These are phyloP conservation scores for Physocephala rufipes DNA, from an alignment of 2,888 invertebrate species.

Conservation along the genomic window DNA sequence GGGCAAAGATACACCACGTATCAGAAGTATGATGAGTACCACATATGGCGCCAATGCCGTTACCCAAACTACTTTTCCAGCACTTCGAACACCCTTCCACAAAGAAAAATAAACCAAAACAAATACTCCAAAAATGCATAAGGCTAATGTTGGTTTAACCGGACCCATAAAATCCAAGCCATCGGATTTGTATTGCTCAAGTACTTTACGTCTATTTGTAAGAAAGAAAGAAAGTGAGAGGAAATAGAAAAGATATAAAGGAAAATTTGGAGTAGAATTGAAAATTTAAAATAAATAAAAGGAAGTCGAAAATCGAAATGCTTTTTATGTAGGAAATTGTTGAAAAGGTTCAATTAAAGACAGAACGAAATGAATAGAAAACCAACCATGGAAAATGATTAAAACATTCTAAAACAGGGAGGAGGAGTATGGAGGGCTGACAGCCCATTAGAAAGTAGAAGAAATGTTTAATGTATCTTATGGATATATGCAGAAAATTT, in stretches of 20 bases:
- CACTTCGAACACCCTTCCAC: conserved; percentile 93
- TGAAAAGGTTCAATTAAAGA: too few relatives aligned
- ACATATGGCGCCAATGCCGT: conserved; percentile 93
- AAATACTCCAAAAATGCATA: conserved; percentile 91
- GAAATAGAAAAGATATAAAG: conserved; percentile 18
- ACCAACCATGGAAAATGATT: too few relatives aligned
- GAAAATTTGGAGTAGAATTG: conserved; percentile 8
- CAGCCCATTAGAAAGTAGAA: too few relatives aligned
- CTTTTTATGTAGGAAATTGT: background rate
- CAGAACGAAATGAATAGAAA: too few relatives aligned
- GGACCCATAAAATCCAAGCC: conserved; percentile 89
- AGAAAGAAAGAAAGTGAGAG: conserved; percentile 14
- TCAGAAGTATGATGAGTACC: conserved; percentile 84
- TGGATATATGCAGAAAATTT: too few relatives aligned
- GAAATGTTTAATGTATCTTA: too few relatives aligned
- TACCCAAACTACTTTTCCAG: conserved; percentile 97
- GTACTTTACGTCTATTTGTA: conserved; percentile 77
- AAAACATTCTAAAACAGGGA: too few relatives aligned
- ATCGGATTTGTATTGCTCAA: conserved; percentile 83
- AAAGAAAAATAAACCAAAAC: conserved; percentile 93
- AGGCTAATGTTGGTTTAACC: conserved; percentile 86
- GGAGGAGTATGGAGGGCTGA: too few relatives aligned
- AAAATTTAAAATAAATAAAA: conserved; percentile 23
- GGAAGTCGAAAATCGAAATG: conserved; percentile 9
- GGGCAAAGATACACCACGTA: conserved; percentile 84